Evolutionary conservation across 2,113 vertebrate species (phyloP), one percentile per base, ranked within the genome.

Genomic region (Lasiurus borealis): DNA sequence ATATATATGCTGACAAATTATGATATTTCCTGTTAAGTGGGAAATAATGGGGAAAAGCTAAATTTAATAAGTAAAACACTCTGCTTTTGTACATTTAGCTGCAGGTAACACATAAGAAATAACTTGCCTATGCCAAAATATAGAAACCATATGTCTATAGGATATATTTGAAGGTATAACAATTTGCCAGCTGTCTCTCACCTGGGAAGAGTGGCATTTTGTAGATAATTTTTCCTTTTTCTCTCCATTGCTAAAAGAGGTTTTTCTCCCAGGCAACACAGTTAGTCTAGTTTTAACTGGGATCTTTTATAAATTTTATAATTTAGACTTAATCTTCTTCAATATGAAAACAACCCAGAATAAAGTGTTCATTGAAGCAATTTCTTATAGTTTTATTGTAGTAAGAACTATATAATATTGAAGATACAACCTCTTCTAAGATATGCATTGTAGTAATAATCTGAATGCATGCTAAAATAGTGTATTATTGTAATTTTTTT

Each of bases 1-100:
- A 59, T 10, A 52, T 52, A 52, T 52, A 52, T 97, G 85, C 81
- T 85, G 85, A 88, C 71, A 91, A 94, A 88, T 85, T 97, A 94
- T 46, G 5, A 92, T 94, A 83, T 44, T 90, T 97, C 62, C 16
- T 93, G 93, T 97, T 93, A 76, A 95, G 90, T 29, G 36, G n/a
- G 68, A 84, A 71, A 59, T 85, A 52, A 25, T 96, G 57, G 85
- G 59, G 90, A 84, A 97, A 97, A 96, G n/a, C 57, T 88, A 23
- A 88, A 52, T 76, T 54, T 96, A 75, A 57, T 73, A 93, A 88
- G 84, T 21, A 64, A 90, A 96, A 34, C 29, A 59, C 75, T 95
- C 91, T 62, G 34, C 81, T 78, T 57, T 97, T 95, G 72, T 36
- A 92, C 31, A 81, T 93, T 88, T 76, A 66, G 71, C 75, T 92